Evolutionary conservation across 1,140 invertebrate genomes (phyloP), one percentile per base, ranked within the genome.

Genomic region (Parasteatoda tepidariorum): DNA sequence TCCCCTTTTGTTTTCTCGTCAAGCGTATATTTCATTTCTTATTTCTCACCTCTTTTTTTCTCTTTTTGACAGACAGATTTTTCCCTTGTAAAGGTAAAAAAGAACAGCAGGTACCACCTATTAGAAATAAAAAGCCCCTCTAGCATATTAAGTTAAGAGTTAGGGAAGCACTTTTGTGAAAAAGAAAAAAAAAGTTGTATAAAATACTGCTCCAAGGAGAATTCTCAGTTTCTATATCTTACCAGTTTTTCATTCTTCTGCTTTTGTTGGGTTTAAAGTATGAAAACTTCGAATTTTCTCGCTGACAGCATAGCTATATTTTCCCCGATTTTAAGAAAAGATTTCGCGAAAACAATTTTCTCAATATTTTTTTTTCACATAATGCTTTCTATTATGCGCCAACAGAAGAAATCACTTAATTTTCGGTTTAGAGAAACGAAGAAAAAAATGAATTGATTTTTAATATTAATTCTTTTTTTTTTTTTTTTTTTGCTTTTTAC

Each of bases 41-140:
- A 48, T 18, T 48, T 48, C 38, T 31, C 59, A 30, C 13, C 57
- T 34, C 54, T 41, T 28, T 33, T 62, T 26, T 24, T 76, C 33
- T 74, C n/a, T n/a, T n/a, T 76, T 76, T 76, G 73, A 76, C 73
- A 76, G 59, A 9, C 13, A 11, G 31, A 61, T 64, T 48, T 28
- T 30, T 22, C 28, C 30, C n/a, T 48, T 15, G 6, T 4, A 2
- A 1, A n/a, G 4, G 31, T 2, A 7, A 61, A 61, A 30, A 61
- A 11, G 28, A 61, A 61, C 57, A 26, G 33, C 26, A 38, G 38
- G 38, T 26, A 15, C 59, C 22, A 62, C 73, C 31, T 41, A 76
- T 64, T 76, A 64, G 73, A 76, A 62, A 76, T 76, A 55, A 76
- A 76, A 76, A 61, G 73, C 73, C 73, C 59, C 28, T 48, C 34